A percentile compares a stretch with the other conserved stretches of the same genome.
These are phyloP conservation scores for Tenualosa ilisha DNA, from an alignment of 2,797 vertebrate species.

Conservation along the genomic window DNA sequence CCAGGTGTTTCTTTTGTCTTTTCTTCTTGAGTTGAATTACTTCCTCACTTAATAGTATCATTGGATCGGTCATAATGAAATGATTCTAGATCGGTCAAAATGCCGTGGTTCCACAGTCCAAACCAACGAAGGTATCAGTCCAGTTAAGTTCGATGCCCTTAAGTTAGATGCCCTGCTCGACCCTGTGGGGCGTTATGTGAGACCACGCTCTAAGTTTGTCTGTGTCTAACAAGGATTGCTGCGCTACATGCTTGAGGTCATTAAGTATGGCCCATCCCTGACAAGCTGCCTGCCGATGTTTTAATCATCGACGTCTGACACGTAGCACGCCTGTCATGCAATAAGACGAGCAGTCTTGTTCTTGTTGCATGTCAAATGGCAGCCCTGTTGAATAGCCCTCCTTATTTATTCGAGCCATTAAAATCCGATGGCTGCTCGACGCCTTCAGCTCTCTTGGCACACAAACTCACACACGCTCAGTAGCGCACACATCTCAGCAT, in stretches of 20 bases:
- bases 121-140: too few species aligned
- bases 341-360: background rate
- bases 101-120: too few species aligned
- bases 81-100: background rate
- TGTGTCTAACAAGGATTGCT: background rate
- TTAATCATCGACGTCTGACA: background rate
- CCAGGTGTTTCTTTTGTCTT: too few species aligned
- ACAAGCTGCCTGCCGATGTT: background rate
- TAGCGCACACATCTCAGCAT: slow-evolving; percentile 28
- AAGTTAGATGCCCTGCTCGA: background rate
- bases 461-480: background rate
- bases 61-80: background rate
- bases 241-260: background rate
- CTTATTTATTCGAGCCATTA: slow-evolving; percentile 49
- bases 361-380: background rate
- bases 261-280: background rate
- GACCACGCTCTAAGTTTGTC: background rate
- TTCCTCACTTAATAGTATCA: too few species aligned
- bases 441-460: slow-evolving; percentile 18
- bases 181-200: too few species aligned
- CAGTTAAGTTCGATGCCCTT: too few species aligned
- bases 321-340: background rate
- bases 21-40: background rate
- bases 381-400: background rate
- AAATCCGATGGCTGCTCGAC: slow-evolving; percentile 53